Evolutionary conservation across 1,140 invertebrate species (phyloP), one percentile per base, ranked within the genome.

Genomic region (Lepidostoma basale): DNA sequence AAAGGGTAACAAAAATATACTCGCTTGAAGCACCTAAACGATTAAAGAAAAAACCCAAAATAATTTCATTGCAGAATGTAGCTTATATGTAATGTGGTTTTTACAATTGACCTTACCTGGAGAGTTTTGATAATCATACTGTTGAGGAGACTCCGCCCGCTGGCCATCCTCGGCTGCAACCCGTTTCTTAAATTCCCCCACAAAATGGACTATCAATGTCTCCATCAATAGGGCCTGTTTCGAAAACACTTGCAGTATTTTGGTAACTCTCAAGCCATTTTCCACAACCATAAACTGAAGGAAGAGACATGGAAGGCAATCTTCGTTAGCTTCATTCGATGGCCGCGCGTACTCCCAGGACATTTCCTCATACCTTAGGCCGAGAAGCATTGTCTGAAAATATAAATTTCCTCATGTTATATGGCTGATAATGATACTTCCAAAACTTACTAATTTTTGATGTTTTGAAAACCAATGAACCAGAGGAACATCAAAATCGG

Each of bases 171-270:
- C 70, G 1, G 70, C 67, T 1, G 70, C 70, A 0, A 82, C 74
- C 42, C 79, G 80, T 76, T 79, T 87, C 76, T 76, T 85, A 65
- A 89, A 83, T 69, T 92, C 89, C 26, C 90, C 90, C 1, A 93
- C 92, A 79, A 95, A 96, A 54, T 90, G 88, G 39, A 91, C 88
- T 62, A 97, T 95, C 16, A 97, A 81, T 2, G 92, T 92, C 80
- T 97, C 94, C 90, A 97, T 96, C 86, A 97, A 90, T 66, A 90
- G 87, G 42, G 94, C 93, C 86, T 95, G 92, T 81, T 89, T 90
- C 0, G 94, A 95, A 80, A 96, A 96, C 44, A 96, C 88, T 86
- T 83, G 88, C 45, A 93, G 80, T 75, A 95, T 90, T 80, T 96
- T 96, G 42, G 91, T 95, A 30, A 94, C 92, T 71, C 91, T 84